Evolutionary conservation across 2,888 invertebrate genomes (phyloP).

Genomic region (Caenorhabditis doughertyi): DNA sequence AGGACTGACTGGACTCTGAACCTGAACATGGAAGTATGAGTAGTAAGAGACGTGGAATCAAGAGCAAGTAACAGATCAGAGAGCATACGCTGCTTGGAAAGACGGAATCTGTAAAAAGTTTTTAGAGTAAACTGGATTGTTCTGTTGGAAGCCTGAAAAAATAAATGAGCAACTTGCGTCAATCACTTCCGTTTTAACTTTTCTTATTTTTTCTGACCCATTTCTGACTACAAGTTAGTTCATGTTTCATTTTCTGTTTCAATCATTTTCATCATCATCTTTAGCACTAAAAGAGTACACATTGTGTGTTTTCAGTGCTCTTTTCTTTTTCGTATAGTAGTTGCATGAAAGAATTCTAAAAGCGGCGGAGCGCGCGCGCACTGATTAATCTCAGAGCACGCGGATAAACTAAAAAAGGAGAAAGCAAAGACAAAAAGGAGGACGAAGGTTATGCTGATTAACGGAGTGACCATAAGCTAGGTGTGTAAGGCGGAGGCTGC

Average conservation of each 20-base stretch:
- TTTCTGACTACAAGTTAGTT: too few species aligned
- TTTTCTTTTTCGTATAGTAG: slow-evolving; percentile 41
- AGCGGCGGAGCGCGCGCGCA: slow-evolving; percentile 27
- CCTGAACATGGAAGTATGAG: slow-evolving; percentile 37
- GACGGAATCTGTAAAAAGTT: too few species aligned
- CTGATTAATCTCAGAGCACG: slow-evolving; percentile 44
- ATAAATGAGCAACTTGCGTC: too few species aligned
- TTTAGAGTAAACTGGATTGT: not conserved
- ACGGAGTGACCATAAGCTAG: not conserved
- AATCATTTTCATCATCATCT: not conserved
- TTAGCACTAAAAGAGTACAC: slow-evolving; percentile 15
- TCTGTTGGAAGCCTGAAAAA: not conserved
- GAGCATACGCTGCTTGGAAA: slow-evolving; percentile 6
- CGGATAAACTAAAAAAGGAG: slow-evolving; percentile 23
- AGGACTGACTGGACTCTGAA: slow-evolving; percentile 55
- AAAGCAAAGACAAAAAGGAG: slow-evolving; percentile 13
- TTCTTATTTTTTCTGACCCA: too few species aligned
- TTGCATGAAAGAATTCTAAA: slow-evolving; percentile 26
- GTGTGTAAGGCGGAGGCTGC: not conserved
- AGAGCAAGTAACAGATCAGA: slow-evolving; percentile 33
- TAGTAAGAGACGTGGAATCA: slow-evolving; percentile 19
- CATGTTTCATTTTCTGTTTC: too few species aligned
- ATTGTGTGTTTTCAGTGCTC: slow-evolving; percentile 13
- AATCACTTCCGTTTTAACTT: too few species aligned
- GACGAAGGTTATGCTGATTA: slow-evolving; percentile 24